Conservation (phyloP, 2,888 invertebrate species). For the Megalurothrips usitatus region DNA sequence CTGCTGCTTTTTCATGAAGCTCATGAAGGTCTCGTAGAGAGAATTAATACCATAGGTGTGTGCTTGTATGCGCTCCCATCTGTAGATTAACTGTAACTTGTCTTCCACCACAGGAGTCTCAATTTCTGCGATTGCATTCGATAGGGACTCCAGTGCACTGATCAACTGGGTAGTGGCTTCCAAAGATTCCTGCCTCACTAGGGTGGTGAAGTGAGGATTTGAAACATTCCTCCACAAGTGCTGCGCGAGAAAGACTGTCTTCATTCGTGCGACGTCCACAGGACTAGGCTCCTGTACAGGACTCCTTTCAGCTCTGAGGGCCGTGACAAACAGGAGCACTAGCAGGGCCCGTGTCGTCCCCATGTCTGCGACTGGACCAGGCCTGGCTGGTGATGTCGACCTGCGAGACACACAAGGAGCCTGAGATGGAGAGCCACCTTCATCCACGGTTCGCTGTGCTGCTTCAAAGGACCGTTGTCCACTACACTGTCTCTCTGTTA, state of each 20-base stretch:
- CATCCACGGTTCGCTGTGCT: too few species aligned
- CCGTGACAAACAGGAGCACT: background rate
- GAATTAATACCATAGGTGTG: background rate
- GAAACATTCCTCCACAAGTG: slow-evolving; percentile 1
- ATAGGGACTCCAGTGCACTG: background rate
- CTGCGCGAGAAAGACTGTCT: background rate
- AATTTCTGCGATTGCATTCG: background rate
- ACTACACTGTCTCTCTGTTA: too few species aligned
- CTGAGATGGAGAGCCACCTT: too few species aligned
- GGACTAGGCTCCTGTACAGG: background rate
- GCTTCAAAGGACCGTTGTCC: too few species aligned
- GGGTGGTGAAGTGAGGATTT: background rate
- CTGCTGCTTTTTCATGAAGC: slow-evolving; percentile 50
- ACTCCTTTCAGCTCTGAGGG: background rate
- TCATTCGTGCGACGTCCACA: background rate
- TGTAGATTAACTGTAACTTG: background rate
- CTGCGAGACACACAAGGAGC: too few species aligned
- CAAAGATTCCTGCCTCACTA: background rate
- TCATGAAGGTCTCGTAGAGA: slow-evolving; percentile 62
- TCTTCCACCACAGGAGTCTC: background rate
- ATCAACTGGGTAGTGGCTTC: background rate
- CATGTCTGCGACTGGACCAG: background rate
- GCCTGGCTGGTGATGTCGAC: too few species aligned
- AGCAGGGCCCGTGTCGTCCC: background rate
- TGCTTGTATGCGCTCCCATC: slow-evolving; percentile 7